A percentile compares a stretch with the other conserved stretches of the same genome.
These are phyloP conservation scores for Ciona savignyi DNA, from an alignment of 23 tunicate genomes.

Conservation along the genomic window DNA sequence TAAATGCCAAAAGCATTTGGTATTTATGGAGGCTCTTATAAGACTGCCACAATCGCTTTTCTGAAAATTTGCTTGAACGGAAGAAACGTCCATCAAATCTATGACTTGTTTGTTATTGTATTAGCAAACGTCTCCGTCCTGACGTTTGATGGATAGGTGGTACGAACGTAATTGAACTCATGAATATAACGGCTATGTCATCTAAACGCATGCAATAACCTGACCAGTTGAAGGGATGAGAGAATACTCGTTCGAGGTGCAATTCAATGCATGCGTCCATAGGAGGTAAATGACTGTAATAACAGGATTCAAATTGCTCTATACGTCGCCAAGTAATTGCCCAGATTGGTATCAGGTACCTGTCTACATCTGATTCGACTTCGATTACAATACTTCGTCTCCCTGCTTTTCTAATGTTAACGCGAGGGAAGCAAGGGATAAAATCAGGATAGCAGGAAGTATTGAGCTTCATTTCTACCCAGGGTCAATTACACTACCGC, in stretches of 20 bases:
- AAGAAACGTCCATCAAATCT: no score
- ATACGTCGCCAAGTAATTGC: constrained; percentile 41
- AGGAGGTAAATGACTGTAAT: constrained; percentile 21
- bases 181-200: no score
- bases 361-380: constrained; percentile 38
- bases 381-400: constrained; percentile 19
- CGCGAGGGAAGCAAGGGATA: background rate
- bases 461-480: background rate
- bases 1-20: no score
- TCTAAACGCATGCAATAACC: background rate
- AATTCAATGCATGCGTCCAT: background rate
- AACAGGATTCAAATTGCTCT: constrained; percentile 23
- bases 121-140: no score
- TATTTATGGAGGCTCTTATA: no score
- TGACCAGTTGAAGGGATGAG: background rate
- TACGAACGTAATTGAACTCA: no score
- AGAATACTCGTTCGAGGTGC: background rate
- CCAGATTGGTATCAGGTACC: constrained; percentile 23
- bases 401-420: background rate
- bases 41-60: no score
- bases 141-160: no score
- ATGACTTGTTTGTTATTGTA: no score
- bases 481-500: background rate
- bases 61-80: no score
- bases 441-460: background rate